Base-by-base conservation (phyloP, 2,888 invertebrate genomes). In the Magallana nippona region DNA sequence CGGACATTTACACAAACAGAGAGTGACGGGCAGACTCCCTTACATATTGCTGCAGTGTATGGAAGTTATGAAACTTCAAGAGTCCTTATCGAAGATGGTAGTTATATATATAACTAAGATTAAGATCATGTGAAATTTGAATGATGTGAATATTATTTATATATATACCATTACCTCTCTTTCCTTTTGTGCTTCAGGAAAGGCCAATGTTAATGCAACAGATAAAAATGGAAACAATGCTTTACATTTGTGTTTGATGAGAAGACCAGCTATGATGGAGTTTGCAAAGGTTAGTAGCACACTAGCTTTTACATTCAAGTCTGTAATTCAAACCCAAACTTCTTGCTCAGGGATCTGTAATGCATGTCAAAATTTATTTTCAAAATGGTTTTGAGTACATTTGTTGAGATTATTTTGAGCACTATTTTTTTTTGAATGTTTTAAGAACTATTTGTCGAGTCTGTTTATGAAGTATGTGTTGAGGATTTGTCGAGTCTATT, bases 221-320 rank as follows among this genome's bases (percentile, higher is more conserved):
- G 84, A 84, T 62, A 62, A 32, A 15, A 32, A 84, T 79, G 85
- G 81, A 17, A 85, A 85, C 71, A 85, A 85, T 55, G 85, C 83
- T 5, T 71, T 85, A 10, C 85, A 85, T 78, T 55, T 83, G 10
- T 85, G 85, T 80, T 55, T 85, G 60, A 79, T 58, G 62, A 83
- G 85, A 55, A 81, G 78, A n/a, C 82, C 83, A 8, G 62, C 82
- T 32, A 71, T 82, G 17, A 84, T 84, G 84, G 82, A 84, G 32
- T 78, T 82, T 13, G 44, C 78, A 55, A 80, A 78, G 13, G 83
- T 84, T 55, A 77, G 77, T 58, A 11, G 13, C 13, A 44, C 44
- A 44, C 44, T 44, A 0, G 44, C 8, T 44, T 3, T 27, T 27
- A 27, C 27, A 27, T 1, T 27, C 27, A 27, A 27, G 27, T 27